Conservation (phyloP, 92 coral and sea anemone species). For the Palythoa heliodiscus region DNA sequence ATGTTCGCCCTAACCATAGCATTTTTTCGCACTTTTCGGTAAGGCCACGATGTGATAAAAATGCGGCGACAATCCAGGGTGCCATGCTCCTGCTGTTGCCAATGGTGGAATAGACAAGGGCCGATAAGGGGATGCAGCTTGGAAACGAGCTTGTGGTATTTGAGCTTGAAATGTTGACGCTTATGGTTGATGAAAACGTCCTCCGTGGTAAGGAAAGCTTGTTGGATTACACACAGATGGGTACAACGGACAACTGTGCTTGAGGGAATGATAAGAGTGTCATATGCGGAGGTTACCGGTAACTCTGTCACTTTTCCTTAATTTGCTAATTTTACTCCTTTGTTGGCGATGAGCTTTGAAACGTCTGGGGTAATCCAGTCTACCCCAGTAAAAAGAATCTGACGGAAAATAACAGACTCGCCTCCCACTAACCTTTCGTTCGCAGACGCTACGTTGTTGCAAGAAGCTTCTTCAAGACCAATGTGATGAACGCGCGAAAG, state of each 20-base stretch:
- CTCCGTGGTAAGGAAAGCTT: slow-evolving; percentile 44
- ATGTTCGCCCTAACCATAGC: background rate
- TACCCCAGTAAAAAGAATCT: slow-evolving; percentile 48
- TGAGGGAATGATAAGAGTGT: slow-evolving; percentile 42
- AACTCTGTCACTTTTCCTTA: slow-evolving; percentile 32
- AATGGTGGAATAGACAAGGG: slow-evolving; percentile 6
- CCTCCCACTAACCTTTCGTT: slow-evolving; percentile 36
- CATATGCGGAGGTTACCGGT: slow-evolving; percentile 48
- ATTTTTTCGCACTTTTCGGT: slow-evolving; percentile 5
- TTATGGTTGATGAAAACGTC: slow-evolving; percentile 25
- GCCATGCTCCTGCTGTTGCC: slow-evolving; percentile 16
- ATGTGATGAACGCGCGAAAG: slow-evolving; percentile 49
- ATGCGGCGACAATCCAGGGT: slow-evolving; percentile 14
- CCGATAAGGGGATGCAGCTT: background rate
- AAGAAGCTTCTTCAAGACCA: slow-evolving; percentile 39
- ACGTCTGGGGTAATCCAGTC: slow-evolving; percentile 54
- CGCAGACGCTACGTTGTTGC: slow-evolving; percentile 1
- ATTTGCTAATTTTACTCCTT: slow-evolving; percentile 35
- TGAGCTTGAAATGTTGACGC: slow-evolving; percentile 20
- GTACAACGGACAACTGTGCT: slow-evolving; percentile 37
- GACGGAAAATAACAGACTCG: slow-evolving; percentile 30
- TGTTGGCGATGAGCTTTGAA: slow-evolving; percentile 25
- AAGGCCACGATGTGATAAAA: slow-evolving; percentile 8
- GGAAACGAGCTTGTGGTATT: slow-evolving; percentile 5
- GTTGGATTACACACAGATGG: slow-evolving; percentile 51